Conservation (phyloP, 2,797 vertebrate genomes). For the Microtus obscurus region DNA sequence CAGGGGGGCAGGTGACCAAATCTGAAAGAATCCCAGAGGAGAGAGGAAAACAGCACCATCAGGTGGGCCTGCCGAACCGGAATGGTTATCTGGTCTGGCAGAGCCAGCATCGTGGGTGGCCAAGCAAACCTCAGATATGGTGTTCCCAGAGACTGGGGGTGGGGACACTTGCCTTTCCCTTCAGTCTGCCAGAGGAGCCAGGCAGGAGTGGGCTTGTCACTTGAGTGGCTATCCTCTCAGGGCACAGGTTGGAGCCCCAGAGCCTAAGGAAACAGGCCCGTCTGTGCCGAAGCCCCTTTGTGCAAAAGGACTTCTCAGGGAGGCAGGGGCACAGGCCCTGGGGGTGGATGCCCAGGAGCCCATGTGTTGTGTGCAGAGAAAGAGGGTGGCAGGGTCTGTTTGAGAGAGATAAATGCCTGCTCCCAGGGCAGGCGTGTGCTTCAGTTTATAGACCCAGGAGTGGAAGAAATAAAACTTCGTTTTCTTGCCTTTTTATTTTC, state of each 20-base stretch:
- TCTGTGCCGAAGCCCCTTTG: rapidly evolving
- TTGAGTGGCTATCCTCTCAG: neutral
- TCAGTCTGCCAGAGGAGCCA: neutral
- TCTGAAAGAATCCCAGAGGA: conserved; percentile 6
- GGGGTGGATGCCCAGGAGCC: neutral
- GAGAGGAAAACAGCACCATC: conserved; percentile 56
- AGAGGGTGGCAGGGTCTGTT: neutral
- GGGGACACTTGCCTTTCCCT: neutral
- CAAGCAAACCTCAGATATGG: conserved; percentile 12
- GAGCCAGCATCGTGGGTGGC: conserved; percentile 63
- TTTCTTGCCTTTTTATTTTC: neutral
- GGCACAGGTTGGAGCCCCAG: neutral
- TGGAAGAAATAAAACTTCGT: neutral
- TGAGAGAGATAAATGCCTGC: neutral
- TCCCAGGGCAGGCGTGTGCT: too few species aligned
- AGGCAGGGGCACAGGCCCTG: rapidly evolving
- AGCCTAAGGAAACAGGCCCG: neutral
- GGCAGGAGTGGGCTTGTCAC: neutral
- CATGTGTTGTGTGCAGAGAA: neutral
- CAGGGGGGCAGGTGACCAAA: neutral
- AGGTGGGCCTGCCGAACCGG: conserved; percentile 59
- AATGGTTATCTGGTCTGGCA: conserved; percentile 67
- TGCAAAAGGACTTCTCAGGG: neutral
- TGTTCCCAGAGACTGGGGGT: conserved; percentile 11
- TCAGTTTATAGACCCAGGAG: neutral